phyloP scores from a whole-genome alignment of 2,797 vertebrate species.

The Phalloptychus januarius region DNA sequence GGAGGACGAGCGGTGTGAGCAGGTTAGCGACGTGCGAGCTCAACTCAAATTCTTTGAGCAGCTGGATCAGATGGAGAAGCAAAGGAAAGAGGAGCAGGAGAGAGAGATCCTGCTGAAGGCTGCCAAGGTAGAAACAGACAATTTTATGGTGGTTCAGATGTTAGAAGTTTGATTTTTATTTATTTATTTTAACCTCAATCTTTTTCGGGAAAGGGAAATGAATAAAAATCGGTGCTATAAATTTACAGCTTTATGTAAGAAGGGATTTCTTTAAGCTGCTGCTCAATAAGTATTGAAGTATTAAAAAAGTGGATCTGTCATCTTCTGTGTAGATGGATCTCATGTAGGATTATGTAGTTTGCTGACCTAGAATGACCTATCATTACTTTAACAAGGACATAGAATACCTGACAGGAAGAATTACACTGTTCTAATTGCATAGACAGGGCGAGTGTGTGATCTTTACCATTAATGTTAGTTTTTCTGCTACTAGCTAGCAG shows the following conservation, averaged over 20 bases:
- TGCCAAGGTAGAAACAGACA: conserved; percentile 84
- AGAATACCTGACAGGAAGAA: neutral
- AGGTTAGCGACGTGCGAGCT: conserved; percentile 86
- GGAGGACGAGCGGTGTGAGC: conserved; percentile 91
- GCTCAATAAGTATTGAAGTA: too few species aligned
- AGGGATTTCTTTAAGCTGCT: too few species aligned
- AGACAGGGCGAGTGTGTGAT: conserved; percentile 14
- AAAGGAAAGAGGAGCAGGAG: conserved; percentile 94
- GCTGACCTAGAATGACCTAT: neutral
- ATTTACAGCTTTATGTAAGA: neutral
- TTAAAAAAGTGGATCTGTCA: neutral
- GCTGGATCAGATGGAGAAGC: conserved; percentile 95
- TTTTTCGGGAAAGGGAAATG: neutral
- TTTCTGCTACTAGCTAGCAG: conserved; percentile 10
- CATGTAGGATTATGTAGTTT: neutral
- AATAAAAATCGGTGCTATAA: neutral
- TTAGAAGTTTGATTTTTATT: neutral
- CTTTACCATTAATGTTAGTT: conserved; percentile 37
- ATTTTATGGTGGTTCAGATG: neutral
- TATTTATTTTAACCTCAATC: neutral
- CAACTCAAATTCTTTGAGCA: conserved; percentile 97
- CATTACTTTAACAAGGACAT: conserved; percentile 6
- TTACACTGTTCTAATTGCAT: conserved; percentile 13
- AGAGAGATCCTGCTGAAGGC: conserved; percentile 94
- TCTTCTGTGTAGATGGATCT: neutral